Base-by-base conservation (phyloP, 2,113 vertebrate species). In the Equus quagga region DNA sequence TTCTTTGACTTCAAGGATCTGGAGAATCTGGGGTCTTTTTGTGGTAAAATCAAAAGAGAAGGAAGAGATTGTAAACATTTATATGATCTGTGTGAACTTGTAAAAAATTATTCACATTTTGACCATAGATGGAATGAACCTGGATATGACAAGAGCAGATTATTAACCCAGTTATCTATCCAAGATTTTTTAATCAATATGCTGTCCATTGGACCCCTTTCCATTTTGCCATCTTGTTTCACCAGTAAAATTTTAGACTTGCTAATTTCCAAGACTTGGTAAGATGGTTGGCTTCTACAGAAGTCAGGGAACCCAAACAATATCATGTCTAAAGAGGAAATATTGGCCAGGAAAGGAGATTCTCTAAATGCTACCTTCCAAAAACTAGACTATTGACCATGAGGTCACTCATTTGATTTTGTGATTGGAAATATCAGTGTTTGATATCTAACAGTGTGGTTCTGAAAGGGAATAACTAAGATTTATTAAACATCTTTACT, bases 1-100 rank as follows among this genome's bases (percentile, higher is more conserved):
- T 85, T 93, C 41, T 58, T 93, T 93, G 31, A 80, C 17, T 94
- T 92, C 3, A 51, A 51, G 54, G 31, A 86, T 72, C 85, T 94
- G 3, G 12, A 67, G 14, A 14, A 62, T 72, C 15, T 78, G 67
- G 1, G 5, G 41, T 80, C 36, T 76, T 2, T 62, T 41, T 44
- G 33, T 49, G 8, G 14, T 67, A 49, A 72, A 85, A 49, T 10
- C 17, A 26, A 79, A 95, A 96, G 33, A 33, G 13, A 84, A 80
- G 21, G 21, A 51, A 41, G n/a, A 67, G 5, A 14, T 62, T 94
- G 60, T 28, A 91, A 76, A 81, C 19, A 79, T 94, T 90, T 75
- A 21, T 31, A 76, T 11, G 12, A 72, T 62, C 51, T 85, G 5
- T 82, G 17, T 81, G 46, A 72, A 36, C 28, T 31, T 89, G 36